Evolutionary conservation across 1,140 invertebrate genomes (phyloP), one percentile per base, ranked within the genome.

Genomic region (Bombus waltoni): DNA sequence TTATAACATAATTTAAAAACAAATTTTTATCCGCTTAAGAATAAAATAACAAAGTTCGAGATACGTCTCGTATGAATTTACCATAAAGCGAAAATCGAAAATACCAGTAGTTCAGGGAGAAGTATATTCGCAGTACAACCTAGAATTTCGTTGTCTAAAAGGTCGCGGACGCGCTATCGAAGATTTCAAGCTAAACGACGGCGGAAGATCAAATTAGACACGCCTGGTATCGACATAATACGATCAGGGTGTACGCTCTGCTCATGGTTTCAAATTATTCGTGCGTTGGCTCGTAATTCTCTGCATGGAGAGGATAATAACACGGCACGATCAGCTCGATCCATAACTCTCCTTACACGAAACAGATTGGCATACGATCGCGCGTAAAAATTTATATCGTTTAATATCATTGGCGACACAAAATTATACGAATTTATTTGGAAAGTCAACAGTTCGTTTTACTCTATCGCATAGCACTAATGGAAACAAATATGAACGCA

Each of bases 251-350:
- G 62, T 53, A 65, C 66, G 38, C 44, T 18, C 42, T 71, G 38
- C 28, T 35, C 57, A 73, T 32, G 53, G 38, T 78, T 78, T 86
- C 62, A 28, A 71, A 83, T 86, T 82, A 76, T 76, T 82, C 80
- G 38, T 62, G 79, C 73, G 40, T 83, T 71, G 53, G 22, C 38
- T 65, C 47, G 57, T 83, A 87, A 86, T 83, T 83, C 62, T 38
- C 28, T n/a, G 44, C 73, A 66, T 72, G 74, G 15, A 40, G 78
- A 75, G 71, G 84, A 81, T 86, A 86, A 85, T 85, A 85, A 71
- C 65, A 57, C 25, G 40, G 35, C 53, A 22, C 66, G 42, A 44
- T 73, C 77, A 47, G 8, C n/a, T 22, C 38, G 9, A 47, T 57
- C 72, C 42, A 78, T 59, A 71, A 44, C 38, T 42, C 38, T 32